Conservation (phyloP, 1,140 invertebrate species). For the Drosophila paulistorum region DNA sequence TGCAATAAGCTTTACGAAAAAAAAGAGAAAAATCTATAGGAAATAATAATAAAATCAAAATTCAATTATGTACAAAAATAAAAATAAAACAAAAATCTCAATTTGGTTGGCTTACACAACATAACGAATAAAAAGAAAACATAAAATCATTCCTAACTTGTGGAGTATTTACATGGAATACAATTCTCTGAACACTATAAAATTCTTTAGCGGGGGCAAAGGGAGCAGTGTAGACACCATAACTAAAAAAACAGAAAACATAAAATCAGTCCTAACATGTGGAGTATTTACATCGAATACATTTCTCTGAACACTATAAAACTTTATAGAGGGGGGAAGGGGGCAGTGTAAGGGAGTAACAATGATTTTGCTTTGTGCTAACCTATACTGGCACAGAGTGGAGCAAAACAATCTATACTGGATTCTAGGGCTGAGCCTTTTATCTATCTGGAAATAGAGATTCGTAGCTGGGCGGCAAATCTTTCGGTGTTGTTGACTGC, state of each 20-base stretch:
- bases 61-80: conserved; percentile 44
- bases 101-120: not conserved
- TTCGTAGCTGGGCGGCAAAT: conserved; percentile 80
- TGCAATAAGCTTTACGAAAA: conserved; percentile 17
- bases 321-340: not conserved
- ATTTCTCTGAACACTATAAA: conserved; percentile 18
- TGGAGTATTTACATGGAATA: conserved; percentile 70
- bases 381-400: conserved; percentile 63
- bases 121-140: conserved; percentile 44
- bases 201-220: not conserved
- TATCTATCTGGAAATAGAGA: conserved; percentile 82
- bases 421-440: conserved; percentile 26
- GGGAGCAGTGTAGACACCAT: not conserved
- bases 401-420: conserved; percentile 35
- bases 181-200: conserved; percentile 20
- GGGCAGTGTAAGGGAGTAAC: conserved; percentile 29
- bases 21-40: not conserved
- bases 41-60: conserved; percentile 26
- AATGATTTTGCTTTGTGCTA: conserved; percentile 43
- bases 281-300: conserved; percentile 69
- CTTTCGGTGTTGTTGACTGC: conserved; percentile 71
- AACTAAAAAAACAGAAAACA: conserved; percentile 57
- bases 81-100: conserved; percentile 6
- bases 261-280: conserved; percentile 66
- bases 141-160: conserved; percentile 66